These are phyloP conservation scores for Naja naja DNA, from an alignment of 2,113 vertebrate genomes.

Conservation along the genomic window DNA sequence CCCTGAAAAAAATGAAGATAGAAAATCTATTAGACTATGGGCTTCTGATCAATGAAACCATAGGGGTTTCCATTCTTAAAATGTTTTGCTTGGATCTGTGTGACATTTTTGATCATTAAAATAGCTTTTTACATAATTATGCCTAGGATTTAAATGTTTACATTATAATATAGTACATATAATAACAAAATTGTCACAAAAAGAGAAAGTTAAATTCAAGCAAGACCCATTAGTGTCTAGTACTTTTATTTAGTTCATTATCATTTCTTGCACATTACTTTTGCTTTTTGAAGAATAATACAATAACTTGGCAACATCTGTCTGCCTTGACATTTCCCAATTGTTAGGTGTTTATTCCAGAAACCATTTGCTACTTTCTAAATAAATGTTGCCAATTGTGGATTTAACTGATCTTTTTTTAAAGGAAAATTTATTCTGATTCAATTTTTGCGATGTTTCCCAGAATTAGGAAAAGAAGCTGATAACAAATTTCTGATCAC, in stretches of 20 bases:
- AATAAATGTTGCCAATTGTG: conserved; percentile 20
- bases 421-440: conserved; percentile 13
- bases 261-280: conserved; percentile 1
- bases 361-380: conserved; percentile 11
- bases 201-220: neutral
- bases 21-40: neutral
- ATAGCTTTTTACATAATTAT: neutral
- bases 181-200: neutral
- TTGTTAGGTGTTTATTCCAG: neutral
- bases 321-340: conserved; percentile 5
- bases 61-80: neutral
- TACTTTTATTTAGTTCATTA: neutral
- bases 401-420: conserved; percentile 13
- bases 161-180: neutral
- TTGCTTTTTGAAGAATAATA: conserved; percentile 8
- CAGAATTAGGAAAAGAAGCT: conserved; percentile 17
- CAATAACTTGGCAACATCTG: conserved; percentile 23
- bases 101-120: neutral
- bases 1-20: neutral
- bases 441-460: conserved; percentile 9
- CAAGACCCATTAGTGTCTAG: neutral
- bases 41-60: neutral
- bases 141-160: neutral
- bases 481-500: conserved; percentile 16
- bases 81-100: neutral